phyloP scores from a whole-genome alignment of 2,113 vertebrate genomes.

The Myotis lucifugus region DNA sequence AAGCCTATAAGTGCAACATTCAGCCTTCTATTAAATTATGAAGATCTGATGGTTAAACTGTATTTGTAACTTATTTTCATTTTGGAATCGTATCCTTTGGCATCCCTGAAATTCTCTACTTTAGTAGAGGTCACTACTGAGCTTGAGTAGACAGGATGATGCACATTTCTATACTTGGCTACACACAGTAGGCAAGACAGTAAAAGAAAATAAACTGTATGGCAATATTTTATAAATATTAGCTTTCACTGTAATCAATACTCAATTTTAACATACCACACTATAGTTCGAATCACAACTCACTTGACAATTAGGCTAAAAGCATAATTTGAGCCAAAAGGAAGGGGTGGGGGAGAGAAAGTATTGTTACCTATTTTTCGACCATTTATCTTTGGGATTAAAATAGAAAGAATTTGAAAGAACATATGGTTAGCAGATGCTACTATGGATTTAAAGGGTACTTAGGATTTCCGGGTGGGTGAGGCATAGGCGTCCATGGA shows the following conservation, averaged over 20 bases:
- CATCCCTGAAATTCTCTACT: background rate
- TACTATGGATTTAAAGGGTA: background rate
- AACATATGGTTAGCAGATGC: background rate
- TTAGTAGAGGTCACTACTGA: background rate
- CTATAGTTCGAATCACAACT: background rate
- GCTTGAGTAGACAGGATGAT: background rate
- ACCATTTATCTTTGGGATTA: background rate
- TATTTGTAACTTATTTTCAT: background rate
- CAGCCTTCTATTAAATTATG: background rate
- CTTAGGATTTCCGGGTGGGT: background rate
- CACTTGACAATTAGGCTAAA: background rate
- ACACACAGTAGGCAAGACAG: background rate
- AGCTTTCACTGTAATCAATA: background rate
- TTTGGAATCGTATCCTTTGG: background rate
- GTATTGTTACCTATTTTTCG: background rate
- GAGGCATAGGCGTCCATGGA: background rate
- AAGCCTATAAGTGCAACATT: background rate
- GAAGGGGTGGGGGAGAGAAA: background rate
- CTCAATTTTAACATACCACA: background rate
- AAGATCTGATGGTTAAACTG: background rate
- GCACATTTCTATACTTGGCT: background rate
- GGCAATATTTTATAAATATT: slow-evolving; percentile 11
- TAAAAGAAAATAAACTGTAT: background rate
- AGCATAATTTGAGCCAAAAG: background rate
- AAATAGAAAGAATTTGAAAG: background rate